phyloP scores from a whole-genome alignment of 2,888 invertebrate genomes.

The Trissolcus japonicus region DNA sequence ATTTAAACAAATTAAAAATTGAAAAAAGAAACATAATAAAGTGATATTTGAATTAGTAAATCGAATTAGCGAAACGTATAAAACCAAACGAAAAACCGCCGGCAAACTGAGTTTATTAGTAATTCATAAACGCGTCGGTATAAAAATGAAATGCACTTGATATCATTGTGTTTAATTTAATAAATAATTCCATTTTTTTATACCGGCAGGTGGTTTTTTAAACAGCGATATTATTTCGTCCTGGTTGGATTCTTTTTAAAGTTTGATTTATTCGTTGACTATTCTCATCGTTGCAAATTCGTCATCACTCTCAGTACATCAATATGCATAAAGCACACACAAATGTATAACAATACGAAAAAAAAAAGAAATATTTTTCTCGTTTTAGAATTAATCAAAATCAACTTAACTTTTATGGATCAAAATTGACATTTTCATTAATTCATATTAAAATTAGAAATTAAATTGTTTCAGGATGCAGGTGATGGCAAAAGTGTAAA shows the following conservation, averaged over 20 bases:
- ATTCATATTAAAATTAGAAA: too few species aligned
- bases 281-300: conserved; percentile 9
- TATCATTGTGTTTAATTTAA: conserved; percentile 35
- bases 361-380: too few species aligned
- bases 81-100: background rate
- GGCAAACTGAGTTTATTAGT: background rate
- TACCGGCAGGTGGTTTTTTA: conserved; percentile 9
- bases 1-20: too few species aligned
- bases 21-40: background rate
- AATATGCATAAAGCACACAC: too few species aligned
- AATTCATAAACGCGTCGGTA: conserved; percentile 11
- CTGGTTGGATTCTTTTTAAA: conserved; percentile 27
- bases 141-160: conserved; percentile 39
- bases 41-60: background rate
- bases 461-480: too few species aligned
- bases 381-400: too few species aligned
- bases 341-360: too few species aligned
- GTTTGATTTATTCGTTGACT: conserved; percentile 23
- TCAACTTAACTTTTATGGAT: too few species aligned
- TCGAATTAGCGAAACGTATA: background rate
- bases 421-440: too few species aligned
- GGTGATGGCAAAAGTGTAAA: too few species aligned
- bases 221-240: conserved; percentile 21
- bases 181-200: conserved; percentile 32
- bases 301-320: too few species aligned